Percentiles rank a stretch among this genome's conserved stretches.
phyloP scores from a whole-genome alignment of 2,797 vertebrate species.

The Corythornis leucogaster region DNA sequence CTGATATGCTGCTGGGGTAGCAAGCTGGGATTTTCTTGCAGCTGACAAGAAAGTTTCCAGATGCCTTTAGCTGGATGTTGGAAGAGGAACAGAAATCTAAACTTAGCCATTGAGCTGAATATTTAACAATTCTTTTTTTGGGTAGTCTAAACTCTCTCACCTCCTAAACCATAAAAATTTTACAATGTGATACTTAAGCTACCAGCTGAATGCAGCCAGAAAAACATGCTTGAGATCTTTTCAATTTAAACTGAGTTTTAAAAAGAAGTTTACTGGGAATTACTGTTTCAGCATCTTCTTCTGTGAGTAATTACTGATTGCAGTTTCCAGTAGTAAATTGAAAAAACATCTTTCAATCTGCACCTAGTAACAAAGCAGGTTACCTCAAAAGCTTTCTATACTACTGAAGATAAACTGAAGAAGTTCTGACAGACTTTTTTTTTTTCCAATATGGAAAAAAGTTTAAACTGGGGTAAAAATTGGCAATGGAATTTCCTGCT shows the following conservation, averaged over 20 bases:
- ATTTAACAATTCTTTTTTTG: background rate
- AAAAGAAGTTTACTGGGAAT: background rate
- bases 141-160: background rate
- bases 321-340: background rate
- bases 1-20: background rate
- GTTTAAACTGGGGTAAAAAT: background rate
- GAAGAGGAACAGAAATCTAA: background rate
- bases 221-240: background rate
- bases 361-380: background rate
- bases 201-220: background rate
- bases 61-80: background rate
- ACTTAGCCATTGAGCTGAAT: background rate
- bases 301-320: background rate
- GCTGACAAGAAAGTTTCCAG: background rate
- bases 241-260: background rate
- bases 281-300: background rate
- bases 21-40: background rate
- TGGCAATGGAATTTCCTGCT: background rate
- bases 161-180: background rate
- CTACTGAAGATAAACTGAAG: background rate
- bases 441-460: background rate
- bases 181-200: background rate
- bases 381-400: background rate
- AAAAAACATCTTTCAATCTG: background rate
- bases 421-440: background rate